phyloP scores from a whole-genome alignment of 1,140 invertebrate genomes.

The Anoplophora glabripennis region DNA sequence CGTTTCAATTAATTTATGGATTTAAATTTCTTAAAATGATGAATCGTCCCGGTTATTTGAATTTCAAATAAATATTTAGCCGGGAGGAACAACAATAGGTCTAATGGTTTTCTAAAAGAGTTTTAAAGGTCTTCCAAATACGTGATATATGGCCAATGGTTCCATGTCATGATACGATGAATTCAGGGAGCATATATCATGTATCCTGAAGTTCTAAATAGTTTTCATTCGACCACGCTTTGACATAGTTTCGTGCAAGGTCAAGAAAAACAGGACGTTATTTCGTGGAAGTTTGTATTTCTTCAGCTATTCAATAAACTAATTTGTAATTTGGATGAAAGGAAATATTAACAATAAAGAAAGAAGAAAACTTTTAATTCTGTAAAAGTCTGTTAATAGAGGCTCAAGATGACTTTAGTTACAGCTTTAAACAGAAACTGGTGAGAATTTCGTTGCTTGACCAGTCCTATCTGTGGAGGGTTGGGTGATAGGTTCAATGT shows the following conservation, averaged over 20 bases:
- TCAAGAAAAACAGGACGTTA: too few relatives aligned
- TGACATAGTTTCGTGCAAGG: not conserved
- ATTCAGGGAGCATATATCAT: not conserved
- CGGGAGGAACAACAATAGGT: slow-evolving; percentile 18
- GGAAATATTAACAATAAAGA: too few relatives aligned
- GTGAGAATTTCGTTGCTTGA: too few relatives aligned
- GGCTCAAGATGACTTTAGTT: too few relatives aligned
- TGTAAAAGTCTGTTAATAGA: too few relatives aligned
- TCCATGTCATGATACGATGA: not conserved
- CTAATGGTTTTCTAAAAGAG: slow-evolving; percentile 20
- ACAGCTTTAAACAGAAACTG: too few relatives aligned
- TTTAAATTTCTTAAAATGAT: slow-evolving; percentile 24
- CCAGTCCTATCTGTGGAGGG: too few relatives aligned
- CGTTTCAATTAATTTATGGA: slow-evolving; percentile 26
- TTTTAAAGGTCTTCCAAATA: slow-evolving; percentile 1
- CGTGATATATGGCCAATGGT: slow-evolving; percentile 2
- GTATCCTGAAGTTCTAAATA: not conserved
- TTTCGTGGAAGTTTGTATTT: too few relatives aligned
- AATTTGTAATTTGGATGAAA: too few relatives aligned
- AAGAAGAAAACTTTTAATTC: too few relatives aligned
- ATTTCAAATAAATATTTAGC: slow-evolving; percentile 22
- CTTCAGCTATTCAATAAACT: too few relatives aligned
- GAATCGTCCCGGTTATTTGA: slow-evolving; percentile 17
- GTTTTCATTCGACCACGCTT: not conserved
- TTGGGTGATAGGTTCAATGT: too few relatives aligned